These are phyloP conservation scores for Porites cylindrica DNA, from an alignment of 92 coral and sea anemone species.

Conservation along the genomic window DNA sequence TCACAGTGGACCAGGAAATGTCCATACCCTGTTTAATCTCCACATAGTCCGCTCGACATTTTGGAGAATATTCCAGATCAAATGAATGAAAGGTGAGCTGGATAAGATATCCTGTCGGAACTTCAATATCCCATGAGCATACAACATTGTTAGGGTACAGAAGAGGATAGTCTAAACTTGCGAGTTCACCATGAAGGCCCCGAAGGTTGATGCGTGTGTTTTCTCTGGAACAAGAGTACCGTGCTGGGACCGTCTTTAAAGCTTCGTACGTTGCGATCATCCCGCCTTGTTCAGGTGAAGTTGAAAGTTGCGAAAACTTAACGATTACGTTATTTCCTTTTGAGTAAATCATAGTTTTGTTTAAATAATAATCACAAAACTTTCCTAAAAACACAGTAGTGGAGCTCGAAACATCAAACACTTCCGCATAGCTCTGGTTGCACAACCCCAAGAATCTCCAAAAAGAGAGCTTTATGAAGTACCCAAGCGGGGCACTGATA, in stretches of 20 bases:
- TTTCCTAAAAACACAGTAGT: constrained; percentile 28
- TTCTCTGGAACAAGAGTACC: too few relatives aligned
- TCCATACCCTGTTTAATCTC: not conserved
- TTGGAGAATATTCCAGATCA: constrained; percentile 18
- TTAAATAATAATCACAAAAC: not conserved
- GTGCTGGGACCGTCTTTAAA: not conserved
- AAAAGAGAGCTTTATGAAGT: constrained; percentile 47
- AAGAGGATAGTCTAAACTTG: constrained; percentile 47
- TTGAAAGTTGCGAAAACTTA: not conserved
- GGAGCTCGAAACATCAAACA: constrained; percentile 45
- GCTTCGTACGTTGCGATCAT: constrained; percentile 44
- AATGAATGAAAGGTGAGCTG: constrained; percentile 48
- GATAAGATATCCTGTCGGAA: constrained; percentile 25
- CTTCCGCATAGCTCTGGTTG: constrained; percentile 14
- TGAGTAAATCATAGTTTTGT: constrained; percentile 15
- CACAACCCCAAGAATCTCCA: constrained; percentile 22
- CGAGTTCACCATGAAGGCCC: constrained; percentile 13
- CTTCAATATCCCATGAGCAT: constrained; percentile 51
- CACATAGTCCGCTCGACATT: constrained; percentile 32
- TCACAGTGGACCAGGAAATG: not conserved
- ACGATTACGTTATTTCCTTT: constrained; percentile 42
- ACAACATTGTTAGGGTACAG: constrained; percentile 37
- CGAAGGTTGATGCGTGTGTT: too few relatives aligned
- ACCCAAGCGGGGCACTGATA: constrained; percentile 55
- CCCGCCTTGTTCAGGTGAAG: constrained; percentile 8